Percentiles rank a stretch among this genome's conserved stretches.
Evolutionary conservation across 2,888 invertebrate species (phyloP).

Genomic region (Drosophila rellima): DNA sequence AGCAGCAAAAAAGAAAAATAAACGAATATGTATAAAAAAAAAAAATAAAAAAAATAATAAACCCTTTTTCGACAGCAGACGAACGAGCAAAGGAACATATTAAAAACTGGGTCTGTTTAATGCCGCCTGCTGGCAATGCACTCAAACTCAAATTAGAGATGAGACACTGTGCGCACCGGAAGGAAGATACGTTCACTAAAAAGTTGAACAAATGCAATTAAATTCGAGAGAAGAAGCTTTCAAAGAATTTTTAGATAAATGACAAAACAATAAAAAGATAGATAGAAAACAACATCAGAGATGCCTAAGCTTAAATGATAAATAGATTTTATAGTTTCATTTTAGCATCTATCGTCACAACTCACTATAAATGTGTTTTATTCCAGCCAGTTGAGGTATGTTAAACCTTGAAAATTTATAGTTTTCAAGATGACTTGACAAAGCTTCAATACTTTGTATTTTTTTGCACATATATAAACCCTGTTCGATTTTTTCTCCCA

Average conservation of each 20-base stretch:
- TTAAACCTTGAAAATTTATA: no score
- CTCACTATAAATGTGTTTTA: no score
- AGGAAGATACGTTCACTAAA: neutral
- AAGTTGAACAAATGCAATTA: no score
- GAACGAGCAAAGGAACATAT: conserved; percentile 44
- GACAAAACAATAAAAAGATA: neutral
- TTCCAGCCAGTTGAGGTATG: no score
- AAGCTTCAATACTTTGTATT: no score
- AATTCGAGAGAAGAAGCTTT: neutral
- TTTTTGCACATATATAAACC: no score
- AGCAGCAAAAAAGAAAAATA: conserved; percentile 36
- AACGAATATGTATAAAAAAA: conserved; percentile 3
- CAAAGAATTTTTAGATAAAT: neutral
- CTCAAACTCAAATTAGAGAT: conserved; percentile 46
- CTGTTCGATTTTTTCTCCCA: no score
- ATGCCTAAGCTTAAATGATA: neutral
- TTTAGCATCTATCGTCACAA: no score
- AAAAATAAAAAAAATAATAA: conserved; percentile 28
- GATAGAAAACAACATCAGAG: neutral
- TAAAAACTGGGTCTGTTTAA: conserved; percentile 54
- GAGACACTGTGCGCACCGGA: conserved; percentile 34
- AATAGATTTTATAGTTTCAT: no score
- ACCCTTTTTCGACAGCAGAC: conserved; percentile 57
- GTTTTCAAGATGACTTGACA: no score
- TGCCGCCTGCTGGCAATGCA: conserved; percentile 47